Base-by-base conservation (phyloP, 2,113 vertebrate genomes). In the Corydoras sp. region DNA sequence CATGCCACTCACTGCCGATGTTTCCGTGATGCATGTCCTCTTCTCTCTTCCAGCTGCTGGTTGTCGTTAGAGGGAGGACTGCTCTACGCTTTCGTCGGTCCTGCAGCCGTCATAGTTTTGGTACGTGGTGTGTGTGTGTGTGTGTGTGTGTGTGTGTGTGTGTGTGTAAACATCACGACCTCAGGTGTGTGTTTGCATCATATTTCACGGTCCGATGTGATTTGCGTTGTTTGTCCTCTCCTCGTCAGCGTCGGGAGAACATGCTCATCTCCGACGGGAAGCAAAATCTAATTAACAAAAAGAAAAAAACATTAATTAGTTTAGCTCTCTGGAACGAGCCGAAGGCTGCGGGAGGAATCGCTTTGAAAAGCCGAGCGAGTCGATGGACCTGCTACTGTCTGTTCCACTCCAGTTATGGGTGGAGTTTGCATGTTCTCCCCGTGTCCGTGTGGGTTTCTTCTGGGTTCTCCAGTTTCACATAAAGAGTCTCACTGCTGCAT, bases 11-110 rank as follows among this genome's bases (percentile, higher is more conserved):
- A 24, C 18, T 24, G 18, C 12, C 2, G 12, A 56, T n/a, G 50
- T 51, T 14, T 66, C n/a, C 31, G 14, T 31, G 12, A 48, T 35
- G 18, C 18, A 24, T 60, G 30, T 66, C 30, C 30, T 48, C 58
- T 49, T 56, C 35, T 72, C 0, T 43, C 5, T 1, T 11, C 31
- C 80, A 94, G 92, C 84, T 93, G 92, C 83, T 93, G 54, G 92
- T 88, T 93, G 24, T 94, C 92, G 0, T 82, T 94, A 78, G 92
- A 94, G 80, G 92, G 92, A 0, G 92, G 92, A 14, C 81, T 94
- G 68, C 87, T 94, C 63, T 94, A 94, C 0, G 92, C 92, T 60
- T 94, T 94, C 32, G 92, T 94, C 51, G 92, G 92, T 59, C 92
- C 92, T 0, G 92, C 92, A 0, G 92, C 92, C 0, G 92, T 93